Percentiles rank a stretch among this genome's conserved stretches.
Conservation (phyloP, 2,797 vertebrate genomes). For the Scleropages formosus region DNA sequence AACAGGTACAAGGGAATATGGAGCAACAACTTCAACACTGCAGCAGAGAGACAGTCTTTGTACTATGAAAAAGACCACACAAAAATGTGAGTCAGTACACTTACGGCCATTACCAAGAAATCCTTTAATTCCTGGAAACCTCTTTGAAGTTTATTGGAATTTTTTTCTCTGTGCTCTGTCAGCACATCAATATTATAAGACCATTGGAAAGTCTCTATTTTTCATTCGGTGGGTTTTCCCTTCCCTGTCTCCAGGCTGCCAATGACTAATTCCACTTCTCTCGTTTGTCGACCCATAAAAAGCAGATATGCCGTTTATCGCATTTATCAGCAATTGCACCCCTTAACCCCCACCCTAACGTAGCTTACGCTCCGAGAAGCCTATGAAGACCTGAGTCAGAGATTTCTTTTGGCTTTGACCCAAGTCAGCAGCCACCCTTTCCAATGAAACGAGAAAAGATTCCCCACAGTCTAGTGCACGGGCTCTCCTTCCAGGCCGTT, state of each 20-base stretch:
- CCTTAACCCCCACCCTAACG: constrained; percentile 21
- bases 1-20: neutral
- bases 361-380: constrained; percentile 33
- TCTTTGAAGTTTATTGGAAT: constrained; percentile 39
- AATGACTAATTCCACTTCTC: constrained; percentile 15
- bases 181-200: neutral
- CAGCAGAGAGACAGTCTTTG: neutral
- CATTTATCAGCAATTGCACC: neutral
- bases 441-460: constrained; percentile 63
- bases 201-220: neutral
- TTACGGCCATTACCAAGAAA: constrained; percentile 42
- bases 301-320: neutral
- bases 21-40: neutral
- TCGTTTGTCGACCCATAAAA: neutral
- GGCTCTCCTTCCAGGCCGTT: constrained; percentile 44
- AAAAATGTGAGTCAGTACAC: constrained; percentile 42
- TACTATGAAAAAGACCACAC: neutral
- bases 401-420: too few relatives aligned
- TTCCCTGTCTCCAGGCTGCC: neutral
- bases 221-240: neutral
- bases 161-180: constrained; percentile 18
- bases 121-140: constrained; percentile 41
- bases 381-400: constrained; percentile 24
- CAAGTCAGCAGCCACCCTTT: constrained; percentile 57
- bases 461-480: constrained; percentile 51